Evolutionary conservation across 2,797 vertebrate genomes (phyloP).

Genomic region (Garrulus glandarius): DNA sequence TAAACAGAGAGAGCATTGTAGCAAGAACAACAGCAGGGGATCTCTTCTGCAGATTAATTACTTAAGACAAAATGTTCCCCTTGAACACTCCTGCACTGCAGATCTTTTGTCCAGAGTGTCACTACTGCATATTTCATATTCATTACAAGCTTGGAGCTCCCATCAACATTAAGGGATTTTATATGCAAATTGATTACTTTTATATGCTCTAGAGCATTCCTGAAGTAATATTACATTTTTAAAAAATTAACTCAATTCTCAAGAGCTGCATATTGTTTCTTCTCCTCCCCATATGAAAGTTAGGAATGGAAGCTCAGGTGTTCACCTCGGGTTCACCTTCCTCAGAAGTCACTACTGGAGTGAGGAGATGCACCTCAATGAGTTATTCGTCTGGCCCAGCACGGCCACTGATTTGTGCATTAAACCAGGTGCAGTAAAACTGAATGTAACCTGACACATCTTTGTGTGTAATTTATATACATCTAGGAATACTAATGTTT

Average conservation of each 20-base stretch:
- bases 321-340: constrained; percentile 41
- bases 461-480: neutral
- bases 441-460: neutral
- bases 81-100: constrained; percentile 67
- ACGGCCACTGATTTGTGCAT: neutral
- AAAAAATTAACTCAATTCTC: constrained; percentile 49
- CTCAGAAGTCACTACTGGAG: neutral
- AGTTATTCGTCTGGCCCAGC: neutral
- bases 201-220: constrained; percentile 54
- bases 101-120: constrained; percentile 67
- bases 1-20: constrained; percentile 53
- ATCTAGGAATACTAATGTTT: neutral
- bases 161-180: constrained; percentile 55
- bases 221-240: neutral
- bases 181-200: constrained; percentile 68
- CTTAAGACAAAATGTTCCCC: constrained; percentile 67
- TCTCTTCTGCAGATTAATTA: constrained; percentile 71
- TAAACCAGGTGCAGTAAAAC: neutral
- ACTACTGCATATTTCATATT: constrained; percentile 52
- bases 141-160: constrained; percentile 48
- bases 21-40: constrained; percentile 64
- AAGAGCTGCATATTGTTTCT: constrained; percentile 42
- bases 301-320: constrained; percentile 16
- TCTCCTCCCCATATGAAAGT: neutral
- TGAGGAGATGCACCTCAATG: neutral